Evolutionary conservation across 2,113 vertebrate genomes (phyloP), one percentile per base, ranked within the genome.

Genomic region (Oreochromis tanganicae): DNA sequence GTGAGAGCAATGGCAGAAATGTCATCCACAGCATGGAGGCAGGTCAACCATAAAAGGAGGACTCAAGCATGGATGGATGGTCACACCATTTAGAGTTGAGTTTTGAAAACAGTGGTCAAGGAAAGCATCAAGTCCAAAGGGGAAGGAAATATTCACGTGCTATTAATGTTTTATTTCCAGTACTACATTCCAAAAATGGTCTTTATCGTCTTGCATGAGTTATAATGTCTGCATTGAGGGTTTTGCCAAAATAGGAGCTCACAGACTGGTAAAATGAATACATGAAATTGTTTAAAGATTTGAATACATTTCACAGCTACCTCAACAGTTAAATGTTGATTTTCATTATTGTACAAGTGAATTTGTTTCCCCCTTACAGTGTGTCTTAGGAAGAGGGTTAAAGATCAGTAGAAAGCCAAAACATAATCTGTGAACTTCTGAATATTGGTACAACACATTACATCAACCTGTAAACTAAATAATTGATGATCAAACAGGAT

Each of bases 31-130:
- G 66, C 5, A 52, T 50, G 19, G 43, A 84, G 66, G 16, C 50
- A 46, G 59, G 27, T 81, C 89, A 50, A 86, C 91, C 87, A 50
- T 91, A 88, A 93, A 90, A 86, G 87, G 86, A 91, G 78, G 84
- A 87, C 61, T 71, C 4, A 7, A 54, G 29, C 85, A 86, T 6
- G 85, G 85, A 81, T 46, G 88, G 54, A 17, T 68, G 88, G 32
- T 81, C 85, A 85, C 57, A 84, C 87, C 85, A 52, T 87, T 88
- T 85, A 91, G 57, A 84, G 55, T 0, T 9, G 21, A 43, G 10
- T 52, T 78, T 52, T 52, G 46, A 48, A 79, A 79, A 21, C 41
- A 57, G 9, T 50, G 19, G 17, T 17, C 19, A 59, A 27, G 9
- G 46, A 48, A 46, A 56, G 17, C 19, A 52, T n/a, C 46, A 48